Conservation (phyloP, 2,113 vertebrate genomes). For the Ivindomyrus marchei region DNA sequence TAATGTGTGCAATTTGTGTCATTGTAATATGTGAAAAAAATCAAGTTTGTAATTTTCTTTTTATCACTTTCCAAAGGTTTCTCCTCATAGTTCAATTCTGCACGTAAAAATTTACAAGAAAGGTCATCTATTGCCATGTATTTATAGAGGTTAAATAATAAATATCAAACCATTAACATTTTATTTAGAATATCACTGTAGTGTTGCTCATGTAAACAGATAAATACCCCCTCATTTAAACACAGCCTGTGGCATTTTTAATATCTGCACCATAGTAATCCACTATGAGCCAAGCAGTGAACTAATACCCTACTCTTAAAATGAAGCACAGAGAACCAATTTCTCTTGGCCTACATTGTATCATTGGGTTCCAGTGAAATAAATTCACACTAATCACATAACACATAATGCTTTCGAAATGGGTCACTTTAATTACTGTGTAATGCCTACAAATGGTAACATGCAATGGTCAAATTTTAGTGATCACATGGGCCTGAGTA, state of each 20-base stretch:
- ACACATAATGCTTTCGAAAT: neutral
- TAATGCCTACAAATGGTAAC: neutral
- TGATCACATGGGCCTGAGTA: neutral
- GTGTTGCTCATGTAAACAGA: neutral
- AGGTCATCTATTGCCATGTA: neutral
- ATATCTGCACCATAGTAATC: neutral
- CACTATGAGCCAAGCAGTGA: neutral
- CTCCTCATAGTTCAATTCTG: neutral
- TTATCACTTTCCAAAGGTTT: neutral
- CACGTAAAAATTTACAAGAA: neutral
- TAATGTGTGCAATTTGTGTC: neutral
- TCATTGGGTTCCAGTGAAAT: neutral
- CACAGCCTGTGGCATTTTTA: neutral
- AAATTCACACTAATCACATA: neutral
- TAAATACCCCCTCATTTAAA: neutral
- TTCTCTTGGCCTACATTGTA: neutral
- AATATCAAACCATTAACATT: neutral
- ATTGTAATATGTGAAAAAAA: neutral
- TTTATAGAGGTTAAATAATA: neutral
- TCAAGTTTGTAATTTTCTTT: neutral
- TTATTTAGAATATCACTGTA: neutral
- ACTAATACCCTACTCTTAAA: neutral
- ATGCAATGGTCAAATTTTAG: neutral
- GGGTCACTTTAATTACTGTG: neutral
- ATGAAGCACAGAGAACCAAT: neutral